Conservation (phyloP, 2,888 invertebrate species). For the Cyaniris semiargus region DNA sequence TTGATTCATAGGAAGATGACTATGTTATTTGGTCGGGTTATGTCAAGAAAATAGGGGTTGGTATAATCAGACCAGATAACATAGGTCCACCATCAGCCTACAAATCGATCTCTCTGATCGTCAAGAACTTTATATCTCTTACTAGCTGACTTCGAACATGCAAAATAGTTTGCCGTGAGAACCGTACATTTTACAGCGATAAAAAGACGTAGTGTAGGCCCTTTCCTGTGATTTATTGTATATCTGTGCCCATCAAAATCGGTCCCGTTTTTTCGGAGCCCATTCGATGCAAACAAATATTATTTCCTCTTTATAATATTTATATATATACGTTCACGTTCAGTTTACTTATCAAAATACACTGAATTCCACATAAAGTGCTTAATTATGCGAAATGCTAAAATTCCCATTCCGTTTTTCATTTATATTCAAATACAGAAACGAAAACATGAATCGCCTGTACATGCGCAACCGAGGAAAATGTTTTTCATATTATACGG, state of each 20-base stretch:
- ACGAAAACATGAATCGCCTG: neutral
- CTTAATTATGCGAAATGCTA: slow-evolving; percentile 1
- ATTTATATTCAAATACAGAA: slow-evolving; percentile 21
- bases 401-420: neutral
- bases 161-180: no score
- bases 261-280: neutral
- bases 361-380: neutral
- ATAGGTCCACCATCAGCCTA: no score
- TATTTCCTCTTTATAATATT: neutral
- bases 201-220: no score
- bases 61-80: no score
- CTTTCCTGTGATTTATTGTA: no score
- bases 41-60: no score
- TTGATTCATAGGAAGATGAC: neutral
- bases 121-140: no score
- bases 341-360: neutral
- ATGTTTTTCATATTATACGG: neutral
- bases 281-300: neutral
- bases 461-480: neutral
- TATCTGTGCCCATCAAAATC: neutral
- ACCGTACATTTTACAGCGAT: no score
- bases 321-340: neutral
- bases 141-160: no score
- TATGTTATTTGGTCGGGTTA: no score
- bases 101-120: no score